A percentile compares a stretch with the other conserved stretches of the same genome.
Conservation (phyloP, 23 tunicate genomes). For the Ciona savignyi region DNA sequence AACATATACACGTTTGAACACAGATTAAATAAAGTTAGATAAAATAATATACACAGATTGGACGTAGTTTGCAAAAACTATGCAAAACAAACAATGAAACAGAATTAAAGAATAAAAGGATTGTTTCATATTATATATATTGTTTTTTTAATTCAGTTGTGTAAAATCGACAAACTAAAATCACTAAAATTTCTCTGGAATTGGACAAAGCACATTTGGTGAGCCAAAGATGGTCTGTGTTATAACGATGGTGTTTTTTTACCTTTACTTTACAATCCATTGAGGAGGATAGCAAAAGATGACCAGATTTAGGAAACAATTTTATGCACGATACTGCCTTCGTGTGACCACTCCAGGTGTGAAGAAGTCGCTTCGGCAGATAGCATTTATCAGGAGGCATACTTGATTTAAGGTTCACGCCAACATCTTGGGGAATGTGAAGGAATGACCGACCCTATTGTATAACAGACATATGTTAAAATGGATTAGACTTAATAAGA, state of each 20-base stretch:
- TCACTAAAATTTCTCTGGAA: background rate
- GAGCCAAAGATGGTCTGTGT: background rate
- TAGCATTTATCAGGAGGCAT: slow-evolving; percentile 87
- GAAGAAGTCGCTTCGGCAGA: slow-evolving; percentile 90
- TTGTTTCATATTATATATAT: background rate
- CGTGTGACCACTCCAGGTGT: slow-evolving; percentile 96
- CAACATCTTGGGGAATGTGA: slow-evolving; percentile 95
- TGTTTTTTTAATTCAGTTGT: no score
- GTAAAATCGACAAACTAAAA: background rate
- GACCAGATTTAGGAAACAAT: slow-evolving; percentile 93
- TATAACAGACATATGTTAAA: background rate
- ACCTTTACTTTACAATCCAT: slow-evolving; percentile 99
- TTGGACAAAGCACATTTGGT: background rate
- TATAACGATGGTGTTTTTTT: background rate
- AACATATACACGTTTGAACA: no score
- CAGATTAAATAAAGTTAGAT: no score
- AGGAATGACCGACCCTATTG: slow-evolving; percentile 83
- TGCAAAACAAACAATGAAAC: no score
- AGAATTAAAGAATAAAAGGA: no score
- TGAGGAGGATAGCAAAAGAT: slow-evolving; percentile 86
- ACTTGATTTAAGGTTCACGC: slow-evolving; percentile 70
- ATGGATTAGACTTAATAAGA: background rate
- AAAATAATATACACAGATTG: no score
- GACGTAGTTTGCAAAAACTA: no score
- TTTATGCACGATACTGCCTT: slow-evolving; percentile 83